A percentile compares a stretch with the other conserved stretches of the same genome.
Conservation (phyloP, 2,113 vertebrate species). For the Erythrolamprus reginae region DNA sequence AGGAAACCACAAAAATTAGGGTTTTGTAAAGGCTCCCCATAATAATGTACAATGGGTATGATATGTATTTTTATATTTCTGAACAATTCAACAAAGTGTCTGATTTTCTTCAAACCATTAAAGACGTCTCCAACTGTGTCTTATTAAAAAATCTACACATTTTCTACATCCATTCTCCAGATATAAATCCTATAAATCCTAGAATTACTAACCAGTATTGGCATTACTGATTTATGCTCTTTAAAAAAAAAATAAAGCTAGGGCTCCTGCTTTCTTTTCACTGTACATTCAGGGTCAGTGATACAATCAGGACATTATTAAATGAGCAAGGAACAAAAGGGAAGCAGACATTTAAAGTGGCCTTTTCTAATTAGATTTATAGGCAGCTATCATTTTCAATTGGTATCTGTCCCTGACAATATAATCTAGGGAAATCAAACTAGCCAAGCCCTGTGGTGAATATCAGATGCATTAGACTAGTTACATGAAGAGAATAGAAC, state of each 20-base stretch:
- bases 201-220: background rate
- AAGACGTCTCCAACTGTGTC: background rate
- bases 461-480: background rate
- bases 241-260: background rate
- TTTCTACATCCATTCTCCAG: background rate
- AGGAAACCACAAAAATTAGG: background rate
- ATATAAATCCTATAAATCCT: background rate
- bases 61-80: background rate
- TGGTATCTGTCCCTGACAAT: background rate
- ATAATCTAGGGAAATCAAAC: background rate
- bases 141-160: background rate
- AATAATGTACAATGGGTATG: background rate
- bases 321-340: background rate
- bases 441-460: background rate
- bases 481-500: background rate
- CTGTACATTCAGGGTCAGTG: background rate
- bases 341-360: background rate
- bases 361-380: slow-evolving; percentile 10
- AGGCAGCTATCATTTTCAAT: background rate
- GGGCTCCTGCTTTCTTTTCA: background rate
- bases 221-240: background rate
- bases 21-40: background rate
- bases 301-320: background rate
- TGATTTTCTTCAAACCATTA: background rate
- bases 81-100: background rate